A percentile compares a stretch with the other conserved stretches of the same genome.
Conservation (phyloP, 2,113 vertebrate genomes). For the Monopterus albus region DNA sequence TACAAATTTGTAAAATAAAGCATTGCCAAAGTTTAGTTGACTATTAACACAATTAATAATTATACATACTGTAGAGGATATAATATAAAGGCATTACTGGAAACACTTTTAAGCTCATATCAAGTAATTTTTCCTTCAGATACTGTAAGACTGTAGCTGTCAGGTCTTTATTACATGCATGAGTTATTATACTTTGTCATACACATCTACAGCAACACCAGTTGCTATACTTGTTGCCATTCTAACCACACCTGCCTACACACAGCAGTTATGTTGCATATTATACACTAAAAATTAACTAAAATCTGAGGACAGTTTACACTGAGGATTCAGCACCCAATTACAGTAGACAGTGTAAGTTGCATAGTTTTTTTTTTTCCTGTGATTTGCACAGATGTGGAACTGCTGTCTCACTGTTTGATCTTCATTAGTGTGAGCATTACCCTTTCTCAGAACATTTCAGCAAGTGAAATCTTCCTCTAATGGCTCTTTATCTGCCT, state of each 20-base stretch:
- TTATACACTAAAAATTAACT: constrained; percentile 10
- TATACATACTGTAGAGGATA: no score
- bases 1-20: background rate
- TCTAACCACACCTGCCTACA: constrained; percentile 30
- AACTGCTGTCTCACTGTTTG: constrained; percentile 12
- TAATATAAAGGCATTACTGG: no score
- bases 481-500: constrained; percentile 26
- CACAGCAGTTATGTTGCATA: constrained; percentile 5
- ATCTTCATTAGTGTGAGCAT: constrained; percentile 47
- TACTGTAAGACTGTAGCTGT: no score
- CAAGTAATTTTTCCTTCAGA: no score
- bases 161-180: background rate
- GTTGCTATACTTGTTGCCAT: constrained; percentile 2
- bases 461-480: constrained; percentile 33
- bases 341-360: constrained; percentile 15
- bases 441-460: constrained; percentile 31
- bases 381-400: constrained; percentile 2
- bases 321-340: no score
- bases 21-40: no score
- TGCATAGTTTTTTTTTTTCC: no score
- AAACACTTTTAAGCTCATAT: no score
- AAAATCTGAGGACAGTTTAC: no score
- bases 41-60: no score
- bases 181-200: constrained; percentile 13
- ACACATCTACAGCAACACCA: constrained; percentile 29